phyloP scores from a whole-genome alignment of 1,140 invertebrate species.

The Sycophaga agraensis region DNA sequence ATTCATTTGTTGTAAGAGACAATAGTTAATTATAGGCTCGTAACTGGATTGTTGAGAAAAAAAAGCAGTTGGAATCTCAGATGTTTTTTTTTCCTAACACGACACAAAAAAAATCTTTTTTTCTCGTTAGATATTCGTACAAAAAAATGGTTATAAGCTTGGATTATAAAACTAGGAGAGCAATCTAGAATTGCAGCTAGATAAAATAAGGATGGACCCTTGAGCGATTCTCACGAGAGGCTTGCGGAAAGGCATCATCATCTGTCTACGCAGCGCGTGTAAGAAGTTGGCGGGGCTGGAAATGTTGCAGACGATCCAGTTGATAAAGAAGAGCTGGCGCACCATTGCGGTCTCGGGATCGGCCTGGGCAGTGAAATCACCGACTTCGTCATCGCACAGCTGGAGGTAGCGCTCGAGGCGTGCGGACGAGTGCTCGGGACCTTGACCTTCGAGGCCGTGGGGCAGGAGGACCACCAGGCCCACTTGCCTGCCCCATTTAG shows the following conservation, averaged over 20 bases:
- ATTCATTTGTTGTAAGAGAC: too few species aligned
- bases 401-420: slow-evolving; percentile 82
- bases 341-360: slow-evolving; percentile 33
- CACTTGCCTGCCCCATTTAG: slow-evolving; percentile 83
- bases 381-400: slow-evolving; percentile 75
- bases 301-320: slow-evolving; percentile 81
- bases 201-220: too few species aligned
- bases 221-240: slow-evolving; percentile 70
- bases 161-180: too few species aligned
- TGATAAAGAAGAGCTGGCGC: slow-evolving; percentile 74
- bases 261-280: slow-evolving; percentile 82
- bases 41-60: too few species aligned
- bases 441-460: slow-evolving; percentile 89
- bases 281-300: slow-evolving; percentile 85
- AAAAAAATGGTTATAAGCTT: too few species aligned
- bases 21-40: too few species aligned
- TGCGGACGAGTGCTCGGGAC: slow-evolving; percentile 84
- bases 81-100: too few species aligned
- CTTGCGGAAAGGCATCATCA: slow-evolving; percentile 79
- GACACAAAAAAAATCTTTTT: slow-evolving; percentile 46
- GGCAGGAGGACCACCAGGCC: slow-evolving; percentile 82
- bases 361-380: slow-evolving; percentile 60
- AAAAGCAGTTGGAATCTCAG: too few species aligned
- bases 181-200: too few species aligned
- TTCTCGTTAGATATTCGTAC: too few species aligned